Base-by-base conservation (phyloP, 2,113 vertebrate species). In the Strix uralensis region DNA sequence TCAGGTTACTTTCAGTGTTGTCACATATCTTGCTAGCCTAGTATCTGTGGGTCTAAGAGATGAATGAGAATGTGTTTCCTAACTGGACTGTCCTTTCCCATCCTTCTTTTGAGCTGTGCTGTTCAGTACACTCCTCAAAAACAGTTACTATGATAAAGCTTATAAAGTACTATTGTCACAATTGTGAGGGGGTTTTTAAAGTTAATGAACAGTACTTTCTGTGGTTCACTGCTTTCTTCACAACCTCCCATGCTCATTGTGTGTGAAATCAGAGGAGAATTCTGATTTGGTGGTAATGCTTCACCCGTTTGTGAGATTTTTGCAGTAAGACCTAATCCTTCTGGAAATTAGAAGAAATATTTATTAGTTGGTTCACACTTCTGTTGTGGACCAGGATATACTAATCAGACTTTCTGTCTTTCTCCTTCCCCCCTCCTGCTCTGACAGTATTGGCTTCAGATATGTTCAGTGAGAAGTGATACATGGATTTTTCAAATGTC, bases 151-250 rank as follows among this genome's bases (percentile, higher is more conserved):
- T 72, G 21, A 36, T 38, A 17, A 72, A 79, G 29, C 19, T 55
- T 58, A 12, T 1, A 4, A 52, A 47, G 5, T 71, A 21, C 20
- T 67, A 3, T 32, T 54, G 34, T 79, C 30, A 54, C n/a, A 15
- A 0, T 46, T 0, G 0, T 47, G 38, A 81, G 42, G 27, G 8
- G 6, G 3, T 34, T 88, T 88, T 80, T 63, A 10, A 79, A 57
- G 49, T 49, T 40, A 29, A 1, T 47, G 0, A 0, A 7, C 22
- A 51, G 61, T 12, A 25, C 52, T 84, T 77, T 7, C 9, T 67
- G 34, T 63, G 26, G 74, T 78, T 46, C 69, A 9, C 29, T 70
- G 36, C 36, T 70, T 78, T 71, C 51, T 71, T 90, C 15, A n/a
- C 47, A 32, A n/a, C 15, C 20, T 61, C 14, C 27, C 36, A 38